Base-by-base conservation (phyloP, 2,888 invertebrate species). In the Willowsia nigromaculata region DNA sequence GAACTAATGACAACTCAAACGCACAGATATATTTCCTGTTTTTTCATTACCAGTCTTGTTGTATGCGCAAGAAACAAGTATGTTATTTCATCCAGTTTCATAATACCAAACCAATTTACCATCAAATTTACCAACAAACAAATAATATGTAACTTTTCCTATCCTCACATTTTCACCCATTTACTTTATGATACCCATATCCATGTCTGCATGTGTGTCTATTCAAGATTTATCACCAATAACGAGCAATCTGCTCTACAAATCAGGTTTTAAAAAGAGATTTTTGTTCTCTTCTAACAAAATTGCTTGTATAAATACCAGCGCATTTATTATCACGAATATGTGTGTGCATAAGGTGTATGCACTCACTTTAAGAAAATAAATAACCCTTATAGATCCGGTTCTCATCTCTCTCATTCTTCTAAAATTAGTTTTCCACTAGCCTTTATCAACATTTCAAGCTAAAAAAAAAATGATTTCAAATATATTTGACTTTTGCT, bases 201-300 rank as follows among this genome's bases (percentile, higher is more conserved):
- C 40, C 62, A 65, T 47, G 65, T 33, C 25, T 47, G 18, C 65
- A 25, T 50, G 2, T 27, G n/a, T 27, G 53, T 86, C 86, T 80
- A 80, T 86, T 27, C 15, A 86, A 50, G 86, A 86, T 86, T 86
- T 86, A 86, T 86, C 53, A 80, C 80, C 86, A 62, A 30, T 37
- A 68, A 47, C 71, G 47, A 30, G 33, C 22, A 85, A 85, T 76
- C 76, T 85, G 59, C 59, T 76, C 59, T 62, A 85, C 43, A 76
- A 74, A 76, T 85, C 74, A 59, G 53, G 68, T 83, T 68, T 62
- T 62, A 59, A 59, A 59, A 59, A 71, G 40, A 84, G 71, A 37
- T 40, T 76, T 83, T 83, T 71, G 15, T 47, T 0, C n/a, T 50
- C n/a, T 50, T n/a, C 50, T 27, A 47, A 71, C 18, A 68, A 43